Percentiles rank a stretch among this genome's conserved stretches.
phyloP scores from a whole-genome alignment of 1,140 invertebrate species.

The Orius insidiosus region DNA sequence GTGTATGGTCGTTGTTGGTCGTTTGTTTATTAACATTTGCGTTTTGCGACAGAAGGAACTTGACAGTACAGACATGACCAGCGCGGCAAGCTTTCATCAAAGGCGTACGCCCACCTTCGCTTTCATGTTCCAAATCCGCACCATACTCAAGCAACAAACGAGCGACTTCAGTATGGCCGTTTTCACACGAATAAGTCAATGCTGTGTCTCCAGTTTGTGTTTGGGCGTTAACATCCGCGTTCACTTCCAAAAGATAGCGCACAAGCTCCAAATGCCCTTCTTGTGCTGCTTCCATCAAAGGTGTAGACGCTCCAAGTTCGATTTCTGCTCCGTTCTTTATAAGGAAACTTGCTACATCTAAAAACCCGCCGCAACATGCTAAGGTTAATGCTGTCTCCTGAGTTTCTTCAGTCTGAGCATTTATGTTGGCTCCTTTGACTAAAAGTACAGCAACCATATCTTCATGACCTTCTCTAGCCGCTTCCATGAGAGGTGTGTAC shows the following conservation, averaged over 20 bases:
- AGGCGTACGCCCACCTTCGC: conserved; percentile 86
- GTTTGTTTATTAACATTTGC: conserved; percentile 90
- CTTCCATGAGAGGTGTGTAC: conserved; percentile 99
- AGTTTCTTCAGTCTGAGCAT: conserved; percentile 95
- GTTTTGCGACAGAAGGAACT: conserved; percentile 83
- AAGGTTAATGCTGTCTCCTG: conserved; percentile 94
- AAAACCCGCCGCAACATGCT: conserved; percentile 92
- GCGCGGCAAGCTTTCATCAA: conserved; percentile 98
- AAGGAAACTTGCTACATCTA: conserved; percentile 93
- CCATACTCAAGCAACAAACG: conserved; percentile 73
- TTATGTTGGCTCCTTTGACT: conserved; percentile 88
- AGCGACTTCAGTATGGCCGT: conserved; percentile 86
- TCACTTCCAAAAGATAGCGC: conserved; percentile 61
- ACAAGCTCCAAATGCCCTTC: conserved; percentile 92
- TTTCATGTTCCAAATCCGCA: conserved; percentile 85
- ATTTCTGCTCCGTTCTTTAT: conserved; percentile 91
- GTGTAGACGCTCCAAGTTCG: conserved; percentile 89
- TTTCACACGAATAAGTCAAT: conserved; percentile 92
- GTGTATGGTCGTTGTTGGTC: conserved; percentile 95
- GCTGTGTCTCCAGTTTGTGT: conserved; percentile 93
- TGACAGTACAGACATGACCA: conserved; percentile 95
- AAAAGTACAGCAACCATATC: conserved; percentile 92
- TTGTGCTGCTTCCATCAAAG: conserved; percentile 95
- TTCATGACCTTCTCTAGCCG: conserved; percentile 92
- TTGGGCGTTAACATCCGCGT: conserved; percentile 81